These are phyloP conservation scores for Carcina quercana DNA, from an alignment of 2,888 invertebrate genomes.

Conservation along the genomic window DNA sequence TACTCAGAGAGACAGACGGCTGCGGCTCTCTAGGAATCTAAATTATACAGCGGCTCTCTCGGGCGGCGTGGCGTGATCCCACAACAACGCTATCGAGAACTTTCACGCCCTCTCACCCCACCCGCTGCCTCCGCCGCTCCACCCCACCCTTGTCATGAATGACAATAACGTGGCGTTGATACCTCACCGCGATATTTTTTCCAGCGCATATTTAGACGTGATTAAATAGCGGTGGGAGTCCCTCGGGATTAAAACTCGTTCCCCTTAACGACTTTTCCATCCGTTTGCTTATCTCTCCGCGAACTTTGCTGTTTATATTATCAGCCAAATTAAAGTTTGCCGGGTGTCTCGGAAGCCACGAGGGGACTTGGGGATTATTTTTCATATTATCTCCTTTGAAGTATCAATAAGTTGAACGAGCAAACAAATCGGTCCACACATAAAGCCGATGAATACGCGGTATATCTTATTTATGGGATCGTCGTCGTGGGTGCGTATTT, in stretches of 20 bases:
- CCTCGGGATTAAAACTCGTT: constrained; percentile 53
- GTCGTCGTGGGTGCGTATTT: too few species aligned
- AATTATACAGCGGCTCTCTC: constrained; percentile 37
- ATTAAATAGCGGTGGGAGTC: constrained; percentile 59
- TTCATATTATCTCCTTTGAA: too few species aligned
- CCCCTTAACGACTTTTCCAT: constrained; percentile 53
- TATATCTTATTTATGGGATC: too few species aligned
- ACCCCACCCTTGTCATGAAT: constrained; percentile 51
- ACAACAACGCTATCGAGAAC: constrained; percentile 46
- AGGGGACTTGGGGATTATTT: constrained; percentile 25
- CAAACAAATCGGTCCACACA: too few species aligned
- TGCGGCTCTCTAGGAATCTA: constrained; percentile 30
- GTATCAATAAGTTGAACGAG: too few species aligned
- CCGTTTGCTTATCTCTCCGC: constrained; percentile 53
- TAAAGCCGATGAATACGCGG: too few species aligned
- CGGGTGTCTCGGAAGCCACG: constrained; percentile 46
- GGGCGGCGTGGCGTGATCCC: constrained; percentile 43
- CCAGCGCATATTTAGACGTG: constrained; percentile 60
- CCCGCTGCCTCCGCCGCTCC: constrained; percentile 21
- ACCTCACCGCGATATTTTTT: constrained; percentile 60
- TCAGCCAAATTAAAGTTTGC: constrained; percentile 64
- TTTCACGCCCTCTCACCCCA: constrained; percentile 21
- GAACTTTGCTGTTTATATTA: constrained; percentile 62
- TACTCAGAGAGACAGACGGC: constrained; percentile 13
- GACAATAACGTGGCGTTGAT: constrained; percentile 65